Evolutionary conservation across 2,797 vertebrate genomes (phyloP), one percentile per base, ranked within the genome.

Genomic region (Gouania willdenowi): DNA sequence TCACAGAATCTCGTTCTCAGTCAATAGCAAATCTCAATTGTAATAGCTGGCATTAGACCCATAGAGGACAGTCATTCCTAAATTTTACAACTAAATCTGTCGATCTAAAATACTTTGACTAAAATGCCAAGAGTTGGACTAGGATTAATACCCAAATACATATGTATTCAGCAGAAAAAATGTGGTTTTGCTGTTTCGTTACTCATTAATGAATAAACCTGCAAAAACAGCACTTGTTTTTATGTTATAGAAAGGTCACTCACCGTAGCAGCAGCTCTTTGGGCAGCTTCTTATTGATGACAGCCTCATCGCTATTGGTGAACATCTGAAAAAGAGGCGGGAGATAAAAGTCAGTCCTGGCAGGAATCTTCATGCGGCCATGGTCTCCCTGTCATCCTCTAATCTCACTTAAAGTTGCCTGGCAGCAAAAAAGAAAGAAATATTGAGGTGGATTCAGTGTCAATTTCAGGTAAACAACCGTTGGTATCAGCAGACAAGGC

Each of bases 231-330:
- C n/a, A n/a, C n/a, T n/a, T n/a, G n/a, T n/a, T n/a, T n/a, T n/a
- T n/a, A n/a, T n/a, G n/a, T n/a, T n/a, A n/a, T n/a, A 1, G 14
- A 63, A 38, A 57, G 0, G n/a, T 62, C 43, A 66, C 93, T 88
- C 71, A 97, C 96, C 96, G 86, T 71, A 99, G 86, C 55, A 99
- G 85, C 70, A 99, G 91, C 80, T 99, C 96, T 83, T 99, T 99
- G 2, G 96, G 96, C 67, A 99, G 87, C 79, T 99, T 99, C 77
- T 97, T 98, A 86, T 98, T 99, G 86, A 99, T 99, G 40, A 89
- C 91, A 14, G 95, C 95, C 83, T 98, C 96, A 11, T 99, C 96
- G 0, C 90, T 97, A 87, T 94, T 98, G 77, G 95, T 97, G 92
- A 99, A 99, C 95, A 99, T 98, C 95, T 99, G 88, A 50, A 79